Evolutionary conservation across 2,113 vertebrate genomes (phyloP).

Genomic region (Equus quagga): DNA sequence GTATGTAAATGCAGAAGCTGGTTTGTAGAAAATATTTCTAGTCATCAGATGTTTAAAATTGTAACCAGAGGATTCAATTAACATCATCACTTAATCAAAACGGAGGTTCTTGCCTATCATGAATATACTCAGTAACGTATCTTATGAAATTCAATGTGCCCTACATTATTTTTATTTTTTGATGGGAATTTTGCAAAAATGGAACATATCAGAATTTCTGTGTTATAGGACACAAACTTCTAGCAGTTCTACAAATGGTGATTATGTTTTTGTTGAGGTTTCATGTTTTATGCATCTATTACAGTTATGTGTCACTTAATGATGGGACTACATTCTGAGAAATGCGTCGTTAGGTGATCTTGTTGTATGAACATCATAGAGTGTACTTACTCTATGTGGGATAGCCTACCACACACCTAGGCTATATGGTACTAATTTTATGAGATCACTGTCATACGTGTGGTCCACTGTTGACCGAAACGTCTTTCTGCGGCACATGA

Average conservation of each 20-base stretch:
- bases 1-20: neutral
- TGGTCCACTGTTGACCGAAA: too few species aligned
- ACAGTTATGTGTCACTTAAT: too few species aligned
- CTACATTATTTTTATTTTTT: neutral
- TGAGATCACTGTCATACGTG: too few species aligned
- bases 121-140: neutral
- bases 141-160: neutral
- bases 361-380: too few species aligned
- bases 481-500: too few species aligned
- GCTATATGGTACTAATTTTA: too few species aligned
- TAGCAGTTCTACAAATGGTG: neutral
- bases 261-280: neutral
- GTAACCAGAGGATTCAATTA: neutral
- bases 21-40: slow-evolving; percentile 39
- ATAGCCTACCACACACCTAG: too few species aligned
- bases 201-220: neutral
- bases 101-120: neutral
- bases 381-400: too few species aligned
- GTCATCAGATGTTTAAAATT: slow-evolving; percentile 9
- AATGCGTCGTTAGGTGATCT: too few species aligned
- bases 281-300: slow-evolving; percentile 18
- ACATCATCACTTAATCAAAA: neutral
- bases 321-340: too few species aligned
- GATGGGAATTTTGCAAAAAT: neutral
- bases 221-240: neutral